Conservation (phyloP, 2,113 vertebrate species). For the Tangachromis dhanisi region DNA sequence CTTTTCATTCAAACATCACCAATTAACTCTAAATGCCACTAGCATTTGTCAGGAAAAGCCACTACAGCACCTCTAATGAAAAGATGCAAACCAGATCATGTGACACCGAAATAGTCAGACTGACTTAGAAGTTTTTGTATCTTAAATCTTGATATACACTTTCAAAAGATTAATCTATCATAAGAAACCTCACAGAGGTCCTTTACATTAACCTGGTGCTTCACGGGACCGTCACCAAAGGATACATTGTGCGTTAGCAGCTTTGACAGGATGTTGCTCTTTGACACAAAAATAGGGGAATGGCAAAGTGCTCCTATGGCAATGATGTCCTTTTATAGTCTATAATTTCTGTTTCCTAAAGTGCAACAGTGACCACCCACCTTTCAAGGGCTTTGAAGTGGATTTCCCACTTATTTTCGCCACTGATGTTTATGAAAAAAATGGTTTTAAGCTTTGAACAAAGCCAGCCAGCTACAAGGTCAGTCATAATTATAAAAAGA, state of each 20-base stretch:
- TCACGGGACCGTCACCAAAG: not conserved
- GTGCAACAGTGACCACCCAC: not conserved
- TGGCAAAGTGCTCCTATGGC: not conserved
- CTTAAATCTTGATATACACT: not conserved
- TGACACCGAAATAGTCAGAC: not conserved
- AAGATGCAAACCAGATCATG: not conserved
- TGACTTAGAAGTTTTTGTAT: not conserved
- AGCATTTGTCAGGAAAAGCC: not conserved
- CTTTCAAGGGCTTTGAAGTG: not conserved
- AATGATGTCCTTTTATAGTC: not conserved
- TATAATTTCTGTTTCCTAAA: not conserved
- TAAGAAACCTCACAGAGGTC: not conserved
- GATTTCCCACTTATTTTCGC: not conserved
- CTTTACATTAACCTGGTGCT: not conserved
- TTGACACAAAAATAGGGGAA: not conserved
- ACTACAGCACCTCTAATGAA: not conserved
- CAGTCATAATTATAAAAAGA: not conserved
- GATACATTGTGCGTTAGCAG: not conserved
- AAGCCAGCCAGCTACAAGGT: not conserved
- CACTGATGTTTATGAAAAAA: not conserved
- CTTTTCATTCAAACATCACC: not conserved
- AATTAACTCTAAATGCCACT: not conserved
- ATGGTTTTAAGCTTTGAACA: not conserved
- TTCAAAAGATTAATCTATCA: not conserved
- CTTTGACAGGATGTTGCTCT: not conserved